These are phyloP conservation scores for Aporophyla lueneburgensis DNA, from an alignment of 2,888 invertebrate genomes.

Conservation along the genomic window DNA sequence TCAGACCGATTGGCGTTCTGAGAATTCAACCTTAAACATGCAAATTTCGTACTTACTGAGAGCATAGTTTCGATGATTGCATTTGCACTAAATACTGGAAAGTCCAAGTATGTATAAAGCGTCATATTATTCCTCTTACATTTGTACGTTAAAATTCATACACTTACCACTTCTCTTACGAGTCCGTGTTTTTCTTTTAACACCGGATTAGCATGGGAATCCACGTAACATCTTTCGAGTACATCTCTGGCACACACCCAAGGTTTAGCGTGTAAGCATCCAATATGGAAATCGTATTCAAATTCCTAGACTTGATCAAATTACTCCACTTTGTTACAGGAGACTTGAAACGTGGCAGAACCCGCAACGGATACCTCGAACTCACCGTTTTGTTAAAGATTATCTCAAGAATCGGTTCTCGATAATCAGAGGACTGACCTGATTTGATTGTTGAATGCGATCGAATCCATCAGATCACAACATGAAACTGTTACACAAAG, in stretches of 20 bases:
- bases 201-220: slow-evolving; percentile 54
- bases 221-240: slow-evolving; percentile 59
- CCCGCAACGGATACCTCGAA: slow-evolving; percentile 64
- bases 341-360: slow-evolving; percentile 64
- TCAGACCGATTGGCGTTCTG: background rate
- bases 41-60: background rate
- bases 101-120: slow-evolving; percentile 5
- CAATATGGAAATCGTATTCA: slow-evolving; percentile 72
- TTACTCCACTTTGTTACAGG: slow-evolving; percentile 75
- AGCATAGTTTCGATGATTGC: background rate
- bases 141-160: slow-evolving; percentile 43
- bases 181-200: slow-evolving; percentile 58
- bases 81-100: background rate
- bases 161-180: slow-evolving; percentile 17
- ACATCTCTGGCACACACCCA: slow-evolving; percentile 66
- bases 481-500: slow-evolving; percentile 58
- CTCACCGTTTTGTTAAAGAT: slow-evolving; percentile 53
- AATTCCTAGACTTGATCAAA: slow-evolving; percentile 72
- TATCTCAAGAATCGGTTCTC: slow-evolving; percentile 51
- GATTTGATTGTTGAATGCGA: slow-evolving; percentile 47
- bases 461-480: slow-evolving; percentile 30
- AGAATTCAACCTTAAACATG: slow-evolving; percentile 6
- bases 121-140: background rate
- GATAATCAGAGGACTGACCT: slow-evolving; percentile 41
- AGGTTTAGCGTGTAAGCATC: slow-evolving; percentile 65